Conservation (phyloP, 2,113 vertebrate genomes). For the Centrocercus urophasianus region DNA sequence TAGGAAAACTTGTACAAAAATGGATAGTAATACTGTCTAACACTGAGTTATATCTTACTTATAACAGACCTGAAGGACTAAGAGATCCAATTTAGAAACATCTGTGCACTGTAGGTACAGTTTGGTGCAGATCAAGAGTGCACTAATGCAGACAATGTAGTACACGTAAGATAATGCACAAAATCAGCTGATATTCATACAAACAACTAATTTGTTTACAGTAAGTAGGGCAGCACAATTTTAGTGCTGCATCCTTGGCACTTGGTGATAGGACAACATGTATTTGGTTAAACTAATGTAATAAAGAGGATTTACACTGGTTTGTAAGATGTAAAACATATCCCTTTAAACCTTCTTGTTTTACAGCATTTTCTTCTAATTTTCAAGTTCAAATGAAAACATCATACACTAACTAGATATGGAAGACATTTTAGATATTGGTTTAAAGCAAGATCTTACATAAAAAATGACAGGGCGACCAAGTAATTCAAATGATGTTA, state of each 20-base stretch:
- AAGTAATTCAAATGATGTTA: not conserved
- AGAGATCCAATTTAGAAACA: constrained; percentile 29
- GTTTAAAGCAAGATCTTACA: constrained; percentile 44
- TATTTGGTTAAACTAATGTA: constrained; percentile 76
- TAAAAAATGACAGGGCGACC: constrained; percentile 3
- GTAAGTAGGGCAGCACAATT: constrained; percentile 30
- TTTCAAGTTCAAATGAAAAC: constrained; percentile 63
- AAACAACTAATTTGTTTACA: constrained; percentile 59
- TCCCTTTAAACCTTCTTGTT: constrained; percentile 72
- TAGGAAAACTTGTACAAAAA: constrained; percentile 67
- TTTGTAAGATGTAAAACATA: constrained; percentile 63
- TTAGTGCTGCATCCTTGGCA: constrained; percentile 69
- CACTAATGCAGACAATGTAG: constrained; percentile 55
- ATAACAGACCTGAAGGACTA: constrained; percentile 33
- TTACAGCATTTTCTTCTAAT: constrained; percentile 60
- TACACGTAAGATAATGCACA: constrained; percentile 61
- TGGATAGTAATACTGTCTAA: constrained; percentile 76
- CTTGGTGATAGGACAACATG: constrained; percentile 75
- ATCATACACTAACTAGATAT: constrained; percentile 29
- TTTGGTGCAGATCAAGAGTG: constrained; percentile 49
- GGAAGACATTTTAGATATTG: constrained; percentile 51
- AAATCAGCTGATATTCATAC: constrained; percentile 63
- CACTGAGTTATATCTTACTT: constrained; percentile 54
- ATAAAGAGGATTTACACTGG: constrained; percentile 58
- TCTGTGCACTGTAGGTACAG: constrained; percentile 45